A percentile compares a stretch with the other conserved stretches of the same genome.
Evolutionary conservation across 2,113 vertebrate genomes (phyloP).

Genomic region (Chiloscyllium plagiosum): DNA sequence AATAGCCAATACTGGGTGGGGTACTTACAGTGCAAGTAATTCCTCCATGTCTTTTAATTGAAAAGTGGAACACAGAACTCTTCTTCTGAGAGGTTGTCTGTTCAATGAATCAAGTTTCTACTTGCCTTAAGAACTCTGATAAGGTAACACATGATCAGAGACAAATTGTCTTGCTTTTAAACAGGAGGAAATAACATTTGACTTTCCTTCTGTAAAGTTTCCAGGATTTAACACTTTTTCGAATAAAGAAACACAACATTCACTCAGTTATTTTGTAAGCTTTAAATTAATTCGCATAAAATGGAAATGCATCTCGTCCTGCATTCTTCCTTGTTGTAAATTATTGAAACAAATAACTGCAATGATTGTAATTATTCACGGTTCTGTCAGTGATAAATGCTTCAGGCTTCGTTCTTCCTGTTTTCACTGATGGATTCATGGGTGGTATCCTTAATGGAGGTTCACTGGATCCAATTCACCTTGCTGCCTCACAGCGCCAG

Average conservation of each 20-base stretch:
- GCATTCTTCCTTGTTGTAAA: not conserved
- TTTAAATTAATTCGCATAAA: not conserved
- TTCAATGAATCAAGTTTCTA: not conserved
- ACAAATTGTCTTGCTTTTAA: not conserved
- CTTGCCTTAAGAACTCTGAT: not conserved
- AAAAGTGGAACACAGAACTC: not conserved
- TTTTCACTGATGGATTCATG: not conserved
- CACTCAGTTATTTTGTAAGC: not conserved
- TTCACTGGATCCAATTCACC: no score
- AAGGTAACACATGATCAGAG: not conserved
- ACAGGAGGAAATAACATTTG: not conserved
- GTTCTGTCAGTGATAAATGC: not conserved
- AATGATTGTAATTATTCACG: not conserved
- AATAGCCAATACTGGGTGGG: not conserved
- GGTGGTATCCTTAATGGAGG: no score
- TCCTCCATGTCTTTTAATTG: not conserved
- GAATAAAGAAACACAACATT: not conserved
- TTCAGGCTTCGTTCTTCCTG: not conserved
- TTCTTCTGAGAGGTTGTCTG: not conserved
- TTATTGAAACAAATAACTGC: not conserved
- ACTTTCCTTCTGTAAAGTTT: not conserved
- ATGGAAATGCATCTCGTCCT: not conserved
- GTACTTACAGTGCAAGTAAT: not conserved
- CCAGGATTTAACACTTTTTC: not conserved
- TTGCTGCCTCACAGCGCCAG: no score